Evolutionary conservation across 2,888 invertebrate genomes (phyloP).

Genomic region (Drosophila mimica): DNA sequence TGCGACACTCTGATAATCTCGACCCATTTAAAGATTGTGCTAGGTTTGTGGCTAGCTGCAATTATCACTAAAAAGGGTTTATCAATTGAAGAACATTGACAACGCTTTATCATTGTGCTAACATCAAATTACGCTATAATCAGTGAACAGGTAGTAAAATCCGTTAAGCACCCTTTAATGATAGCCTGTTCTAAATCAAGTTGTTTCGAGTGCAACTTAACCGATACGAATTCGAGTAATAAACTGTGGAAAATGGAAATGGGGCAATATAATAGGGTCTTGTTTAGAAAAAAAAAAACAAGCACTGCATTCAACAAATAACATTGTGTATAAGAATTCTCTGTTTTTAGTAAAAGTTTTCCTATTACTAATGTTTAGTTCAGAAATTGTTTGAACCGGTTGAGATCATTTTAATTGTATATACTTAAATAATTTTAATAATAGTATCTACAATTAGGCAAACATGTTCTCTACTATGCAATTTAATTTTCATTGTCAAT

Average conservation of each 20-base stretch:
- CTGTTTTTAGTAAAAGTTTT: not conserved
- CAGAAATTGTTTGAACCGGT: not conserved
- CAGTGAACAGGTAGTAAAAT: not conserved
- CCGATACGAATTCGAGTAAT: not conserved
- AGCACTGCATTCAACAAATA: not conserved
- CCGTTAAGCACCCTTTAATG: not conserved
- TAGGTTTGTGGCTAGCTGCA: not conserved
- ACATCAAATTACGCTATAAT: conserved; percentile 25
- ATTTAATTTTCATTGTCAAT: conserved; percentile 14
- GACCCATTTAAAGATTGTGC: not conserved
- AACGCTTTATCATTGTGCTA: conserved; percentile 25
- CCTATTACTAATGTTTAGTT: not conserved
- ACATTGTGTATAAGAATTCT: not conserved
- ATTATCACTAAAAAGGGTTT: conserved; percentile 16
- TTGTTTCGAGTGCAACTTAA: not conserved
- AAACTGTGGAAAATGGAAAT: not conserved
- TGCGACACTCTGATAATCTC: conserved; percentile 10
- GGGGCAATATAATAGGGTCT: not conserved
- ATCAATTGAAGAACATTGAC: conserved; percentile 21
- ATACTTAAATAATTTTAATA: conserved; percentile 26
- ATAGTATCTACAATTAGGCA: conserved; percentile 23
- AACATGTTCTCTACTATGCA: conserved; percentile 23
- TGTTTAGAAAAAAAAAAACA: not conserved
- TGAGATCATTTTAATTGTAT: conserved; percentile 11
- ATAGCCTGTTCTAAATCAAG: not conserved